Evolutionary conservation across 2,888 invertebrate species (phyloP), one percentile per base, ranked within the genome.

Genomic region (Eucriotettix oculatus): DNA sequence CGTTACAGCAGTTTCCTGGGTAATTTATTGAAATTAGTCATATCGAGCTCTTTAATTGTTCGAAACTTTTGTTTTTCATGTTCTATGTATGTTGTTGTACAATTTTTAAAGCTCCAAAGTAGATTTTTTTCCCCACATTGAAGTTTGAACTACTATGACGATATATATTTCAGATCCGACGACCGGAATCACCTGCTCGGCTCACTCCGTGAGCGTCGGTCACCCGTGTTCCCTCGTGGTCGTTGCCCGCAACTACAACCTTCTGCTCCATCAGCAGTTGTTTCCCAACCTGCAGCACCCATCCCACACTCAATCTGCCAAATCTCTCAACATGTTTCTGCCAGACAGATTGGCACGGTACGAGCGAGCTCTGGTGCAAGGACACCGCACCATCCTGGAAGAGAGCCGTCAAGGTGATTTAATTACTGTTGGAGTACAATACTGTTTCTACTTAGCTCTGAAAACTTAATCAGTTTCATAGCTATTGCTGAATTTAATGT

Each of bases 1-100:
- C 83, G 85, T 70, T 90, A 90, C 71, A 83, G 86, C 14, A 82
- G 83, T 68, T 90, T 87, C 69, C 75, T 90, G 56, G 88, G 85
- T 85, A 67, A 48, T 2, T 14, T 44, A 44, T 29, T 29, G 7
- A 29, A 29, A 29, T 7, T 29, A 7, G 29, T 29, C 29, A 29
- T 29, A 29, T 29, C 2, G n/a, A n/a, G n/a, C 29, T 5, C 29
- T 7, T 29, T 29, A 29, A 29, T 5, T 29, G 2, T 29, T 2
- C 29, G n/a, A n/a, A n/a, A n/a, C 29, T 29, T 7, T 29, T 5
- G 29, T 29, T 29, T 29, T 29, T 7, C 7, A 29, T 29, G 7
- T 29, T 29, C 29, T 29, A 29, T 7, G 29, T 29, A 5, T 5
- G 29, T 29, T 7, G 29, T 29, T 29, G 29, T n/a, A n/a, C n/a